Conservation (phyloP, 1,140 invertebrate genomes). For the Cydia amplana region DNA sequence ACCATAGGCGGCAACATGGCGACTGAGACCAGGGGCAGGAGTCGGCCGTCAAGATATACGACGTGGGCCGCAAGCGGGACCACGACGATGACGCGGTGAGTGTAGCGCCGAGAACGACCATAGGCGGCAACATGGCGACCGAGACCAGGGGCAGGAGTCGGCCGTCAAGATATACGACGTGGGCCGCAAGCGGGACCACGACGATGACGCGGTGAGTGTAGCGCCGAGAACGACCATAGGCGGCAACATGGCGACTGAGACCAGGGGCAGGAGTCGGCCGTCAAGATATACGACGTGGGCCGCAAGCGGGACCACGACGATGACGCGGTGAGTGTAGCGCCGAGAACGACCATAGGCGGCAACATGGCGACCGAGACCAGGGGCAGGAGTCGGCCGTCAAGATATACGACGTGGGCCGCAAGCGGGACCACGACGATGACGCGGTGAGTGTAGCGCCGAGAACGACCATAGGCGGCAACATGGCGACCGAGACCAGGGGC, state of each 20-base stretch:
- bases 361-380: not conserved
- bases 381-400: too few species aligned
- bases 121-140: too few species aligned
- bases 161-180: slow-evolving; percentile 35
- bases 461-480: too few species aligned
- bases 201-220: not conserved
- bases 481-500: not conserved
- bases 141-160: too few species aligned
- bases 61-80: not conserved
- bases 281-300: slow-evolving; percentile 35
- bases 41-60: slow-evolving; percentile 35
- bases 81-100: not conserved
- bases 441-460: not conserved
- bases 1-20: too few species aligned
- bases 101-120: not conserved
- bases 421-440: not conserved
- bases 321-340: not conserved
- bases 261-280: too few species aligned
- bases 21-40: too few species aligned
- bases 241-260: too few species aligned
- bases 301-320: not conserved
- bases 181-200: not conserved
- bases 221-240: not conserved
- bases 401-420: slow-evolving; percentile 35
- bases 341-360: too few species aligned